A percentile compares a stretch with the other conserved stretches of the same genome.
Evolutionary conservation across 2,888 invertebrate genomes (phyloP).

Genomic region (Calameuta idolon): DNA sequence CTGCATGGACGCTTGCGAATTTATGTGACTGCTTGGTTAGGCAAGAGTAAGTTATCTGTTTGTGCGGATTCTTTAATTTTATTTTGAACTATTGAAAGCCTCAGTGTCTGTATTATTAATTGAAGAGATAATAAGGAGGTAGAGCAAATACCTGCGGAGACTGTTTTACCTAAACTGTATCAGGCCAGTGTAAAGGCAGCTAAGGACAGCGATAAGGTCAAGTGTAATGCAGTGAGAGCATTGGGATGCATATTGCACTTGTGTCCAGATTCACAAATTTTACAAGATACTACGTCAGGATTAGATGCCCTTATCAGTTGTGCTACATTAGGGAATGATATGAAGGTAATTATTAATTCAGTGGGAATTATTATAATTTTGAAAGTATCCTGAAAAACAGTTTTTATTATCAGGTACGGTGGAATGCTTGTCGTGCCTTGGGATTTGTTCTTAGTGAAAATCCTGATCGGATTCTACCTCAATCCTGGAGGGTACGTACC

Average conservation of each 20-base stretch:
- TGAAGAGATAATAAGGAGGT: constrained; percentile 70
- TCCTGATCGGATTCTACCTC: constrained; percentile 61
- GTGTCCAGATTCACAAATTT: constrained; percentile 67
- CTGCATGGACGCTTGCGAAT: constrained; percentile 90
- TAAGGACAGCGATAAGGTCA: constrained; percentile 83
- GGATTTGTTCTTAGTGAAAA: constrained; percentile 78
- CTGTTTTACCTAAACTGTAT: constrained; percentile 77
- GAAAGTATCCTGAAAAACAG: background rate
- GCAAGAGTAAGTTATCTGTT: constrained; percentile 71
- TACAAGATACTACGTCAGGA: constrained; percentile 72
- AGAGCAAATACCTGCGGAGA: constrained; percentile 75
- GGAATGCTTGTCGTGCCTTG: constrained; percentile 93
- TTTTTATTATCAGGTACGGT: constrained; percentile 72
- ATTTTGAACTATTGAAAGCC: constrained; percentile 32
- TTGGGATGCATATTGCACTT: constrained; percentile 84
- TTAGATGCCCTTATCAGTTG: constrained; percentile 78
- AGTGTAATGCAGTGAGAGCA: constrained; percentile 84
- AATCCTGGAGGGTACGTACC: constrained; percentile 66
- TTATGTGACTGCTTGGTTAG: constrained; percentile 84
- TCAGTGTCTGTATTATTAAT: constrained; percentile 18
- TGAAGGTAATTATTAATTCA: constrained; percentile 73
- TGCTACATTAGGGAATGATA: constrained; percentile 77
- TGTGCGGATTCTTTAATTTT: constrained; percentile 20
- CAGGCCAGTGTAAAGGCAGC: constrained; percentile 76
- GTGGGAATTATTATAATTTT: constrained; percentile 1